A percentile compares a stretch with the other conserved stretches of the same genome.
Conservation (phyloP, 1,140 invertebrate genomes). For the Drosophila subpulchrella region DNA sequence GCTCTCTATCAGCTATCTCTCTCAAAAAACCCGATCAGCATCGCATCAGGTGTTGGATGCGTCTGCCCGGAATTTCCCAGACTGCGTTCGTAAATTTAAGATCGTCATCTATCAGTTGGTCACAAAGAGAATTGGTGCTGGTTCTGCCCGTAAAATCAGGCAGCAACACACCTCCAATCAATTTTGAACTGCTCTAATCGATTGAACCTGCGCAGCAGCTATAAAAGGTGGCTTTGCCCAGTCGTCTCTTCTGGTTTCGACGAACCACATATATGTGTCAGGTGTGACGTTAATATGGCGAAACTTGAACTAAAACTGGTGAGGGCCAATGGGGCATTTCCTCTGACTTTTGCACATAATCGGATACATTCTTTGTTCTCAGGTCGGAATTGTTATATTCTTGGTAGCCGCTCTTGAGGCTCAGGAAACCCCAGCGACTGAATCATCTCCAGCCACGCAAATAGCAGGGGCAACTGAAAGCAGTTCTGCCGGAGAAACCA, state of each 20-base stretch:
- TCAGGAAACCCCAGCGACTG: not conserved
- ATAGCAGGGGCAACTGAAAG: not conserved
- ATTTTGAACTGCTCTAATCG: conserved; percentile 40
- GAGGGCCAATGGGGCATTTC: conserved; percentile 5
- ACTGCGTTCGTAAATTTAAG: conserved; percentile 19
- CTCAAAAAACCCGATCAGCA: conserved; percentile 41
- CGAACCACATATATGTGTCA: not conserved
- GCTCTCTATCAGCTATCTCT: not conserved
- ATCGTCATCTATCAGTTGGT: conserved; percentile 14
- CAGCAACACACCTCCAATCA: conserved; percentile 36
- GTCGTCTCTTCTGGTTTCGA: conserved; percentile 20
- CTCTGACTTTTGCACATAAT: not conserved
- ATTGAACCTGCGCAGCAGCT: conserved; percentile 17
- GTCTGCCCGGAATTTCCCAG: conserved; percentile 39
- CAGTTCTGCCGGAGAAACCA: not conserved
- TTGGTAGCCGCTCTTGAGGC: conserved; percentile 5
- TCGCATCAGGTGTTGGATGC: conserved; percentile 36
- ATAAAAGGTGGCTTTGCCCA: conserved; percentile 50
- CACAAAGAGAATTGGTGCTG: conserved; percentile 18
- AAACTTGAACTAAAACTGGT: conserved; percentile 18
- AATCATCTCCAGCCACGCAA: not conserved
- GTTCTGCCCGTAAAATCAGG: conserved; percentile 32
- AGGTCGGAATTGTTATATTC: conserved; percentile 18
- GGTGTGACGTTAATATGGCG: conserved; percentile 24
- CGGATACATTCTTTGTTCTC: not conserved